Conservation (phyloP, 92 coral and sea anemone species). For the Zoanthus sociatus region DNA sequence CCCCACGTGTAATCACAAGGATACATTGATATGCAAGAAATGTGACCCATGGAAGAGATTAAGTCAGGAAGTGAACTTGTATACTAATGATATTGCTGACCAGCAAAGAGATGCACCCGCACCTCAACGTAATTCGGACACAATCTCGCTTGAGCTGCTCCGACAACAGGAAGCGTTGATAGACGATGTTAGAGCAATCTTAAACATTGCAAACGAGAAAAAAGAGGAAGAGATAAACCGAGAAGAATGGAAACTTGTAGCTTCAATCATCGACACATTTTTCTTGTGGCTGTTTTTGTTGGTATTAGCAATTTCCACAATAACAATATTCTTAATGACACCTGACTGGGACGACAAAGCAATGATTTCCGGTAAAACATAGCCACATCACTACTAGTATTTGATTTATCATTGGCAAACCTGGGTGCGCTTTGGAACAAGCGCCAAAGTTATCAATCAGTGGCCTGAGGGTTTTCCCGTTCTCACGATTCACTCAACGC, state of each 20-base stretch:
- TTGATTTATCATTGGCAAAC: neutral
- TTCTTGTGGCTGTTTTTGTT: constrained; percentile 87
- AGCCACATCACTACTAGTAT: neutral
- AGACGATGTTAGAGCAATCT: constrained; percentile 76
- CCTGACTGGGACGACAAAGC: constrained; percentile 57
- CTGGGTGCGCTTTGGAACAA: neutral
- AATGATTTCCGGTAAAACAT: neutral
- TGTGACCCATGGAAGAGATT: constrained; percentile 42
- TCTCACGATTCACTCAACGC: too few species aligned
- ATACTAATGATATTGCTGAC: constrained; percentile 15
- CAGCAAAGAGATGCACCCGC: neutral
- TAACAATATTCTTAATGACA: constrained; percentile 82
- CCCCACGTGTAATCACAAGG: neutral
- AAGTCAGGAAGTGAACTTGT: constrained; percentile 44
- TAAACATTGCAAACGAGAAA: constrained; percentile 73
- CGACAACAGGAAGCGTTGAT: constrained; percentile 78
- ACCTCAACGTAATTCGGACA: neutral
- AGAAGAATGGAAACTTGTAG: constrained; percentile 95
- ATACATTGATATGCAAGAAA: neutral
- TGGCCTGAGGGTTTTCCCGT: too few species aligned
- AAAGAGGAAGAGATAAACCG: constrained; percentile 84
- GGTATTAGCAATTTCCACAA: constrained; percentile 67
- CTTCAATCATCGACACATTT: constrained; percentile 88
- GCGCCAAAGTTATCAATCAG: too few species aligned
- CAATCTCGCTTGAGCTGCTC: constrained; percentile 50